Base-by-base conservation (phyloP, 2,888 invertebrate genomes). In the Ectropis crepuscularia region DNA sequence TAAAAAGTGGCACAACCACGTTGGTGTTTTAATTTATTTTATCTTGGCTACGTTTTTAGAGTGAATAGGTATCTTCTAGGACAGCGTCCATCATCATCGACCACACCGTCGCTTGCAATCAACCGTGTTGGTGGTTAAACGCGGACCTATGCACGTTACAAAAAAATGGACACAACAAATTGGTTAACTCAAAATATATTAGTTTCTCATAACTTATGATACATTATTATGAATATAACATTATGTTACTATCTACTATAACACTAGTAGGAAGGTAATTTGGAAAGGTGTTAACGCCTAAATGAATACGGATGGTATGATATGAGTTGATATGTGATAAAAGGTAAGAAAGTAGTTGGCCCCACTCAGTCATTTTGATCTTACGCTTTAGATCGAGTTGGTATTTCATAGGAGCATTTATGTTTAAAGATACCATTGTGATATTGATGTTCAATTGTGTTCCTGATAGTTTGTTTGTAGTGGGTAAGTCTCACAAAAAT, bases 311-410 rank as follows among this genome's bases (percentile, higher is more conserved):
- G 61, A 53, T 62, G 57, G 55, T 64, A 64, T 81, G 78, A 73
- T 74, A 85, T 82, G 85, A 79, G 80, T 81, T 83, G 81, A 85
- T 79, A 85, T 90, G 90, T 91, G 90, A 91, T 91, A 90, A 86
- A n/a, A 89, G 90, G 87, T 81, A 82, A 79, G 83, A 75, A 80
- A 78, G 75, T 87, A 80, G 76, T 73, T 73, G 39, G 37, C 78
- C 57, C 28, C 49, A 48, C 50, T 54, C 45, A 42, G 50, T 58
- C 63, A 60, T 49, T 51, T 57, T 59, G 16, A 60, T 58, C 57
- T 63, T 65, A 46, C 16, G 59, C 57, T 43, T 61, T 55, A 77
- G 85, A 86, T 86, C 80, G 82, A 79, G 46, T 47, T 28, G 53
- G 58, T 74, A 77, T 83, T 87, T 90, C 89, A 90, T 90, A 87